These are phyloP conservation scores for Amazona ochrocephala DNA, from an alignment of 2,797 vertebrate genomes.

Conservation along the genomic window DNA sequence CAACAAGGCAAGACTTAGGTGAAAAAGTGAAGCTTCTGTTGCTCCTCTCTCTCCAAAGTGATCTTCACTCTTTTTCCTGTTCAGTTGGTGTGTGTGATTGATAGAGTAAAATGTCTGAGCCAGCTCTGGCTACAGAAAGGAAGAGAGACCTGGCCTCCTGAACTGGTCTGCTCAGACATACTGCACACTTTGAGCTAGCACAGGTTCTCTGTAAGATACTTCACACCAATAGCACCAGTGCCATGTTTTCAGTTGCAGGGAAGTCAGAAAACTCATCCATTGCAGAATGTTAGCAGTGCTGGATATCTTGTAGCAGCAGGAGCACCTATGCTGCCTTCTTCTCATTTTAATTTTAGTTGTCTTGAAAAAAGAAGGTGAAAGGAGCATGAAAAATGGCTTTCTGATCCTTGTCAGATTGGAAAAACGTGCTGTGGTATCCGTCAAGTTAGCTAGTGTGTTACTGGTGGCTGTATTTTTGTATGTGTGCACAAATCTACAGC, in stretches of 20 bases:
- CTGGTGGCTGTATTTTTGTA: background rate
- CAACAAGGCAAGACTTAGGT: background rate
- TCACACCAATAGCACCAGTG: background rate
- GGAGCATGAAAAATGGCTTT: background rate
- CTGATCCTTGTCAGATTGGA: background rate
- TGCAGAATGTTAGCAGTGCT: background rate
- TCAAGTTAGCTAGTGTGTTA: background rate
- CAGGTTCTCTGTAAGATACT: background rate
- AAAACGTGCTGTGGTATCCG: background rate
- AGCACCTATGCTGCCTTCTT: background rate
- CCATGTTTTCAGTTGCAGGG: background rate
- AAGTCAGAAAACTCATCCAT: background rate
- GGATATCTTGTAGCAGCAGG: background rate
- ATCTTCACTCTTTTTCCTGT: background rate
- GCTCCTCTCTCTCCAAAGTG: background rate
- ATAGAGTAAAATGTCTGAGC: background rate
- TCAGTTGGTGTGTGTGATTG: background rate
- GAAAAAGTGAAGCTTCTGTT: background rate
- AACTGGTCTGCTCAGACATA: background rate
- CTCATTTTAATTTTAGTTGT: background rate
- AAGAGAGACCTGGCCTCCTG: background rate
- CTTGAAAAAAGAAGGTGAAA: background rate
- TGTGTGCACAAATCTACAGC: background rate
- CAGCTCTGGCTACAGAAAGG: background rate
- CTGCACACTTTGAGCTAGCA: background rate